These are phyloP conservation scores for Trichonephila clavata DNA, from an alignment of 1,140 invertebrate species.

Conservation along the genomic window DNA sequence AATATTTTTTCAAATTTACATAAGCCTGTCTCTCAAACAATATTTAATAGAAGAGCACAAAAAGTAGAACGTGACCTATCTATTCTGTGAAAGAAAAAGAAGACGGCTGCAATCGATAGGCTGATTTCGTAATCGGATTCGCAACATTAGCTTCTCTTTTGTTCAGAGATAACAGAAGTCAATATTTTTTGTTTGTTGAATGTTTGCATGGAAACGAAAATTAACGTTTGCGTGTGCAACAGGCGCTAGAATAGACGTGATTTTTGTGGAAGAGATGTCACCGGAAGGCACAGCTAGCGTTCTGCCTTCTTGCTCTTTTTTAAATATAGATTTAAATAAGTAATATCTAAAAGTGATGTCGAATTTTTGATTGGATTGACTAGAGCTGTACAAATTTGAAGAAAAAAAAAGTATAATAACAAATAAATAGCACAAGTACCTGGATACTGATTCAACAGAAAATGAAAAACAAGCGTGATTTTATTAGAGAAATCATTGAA, in stretches of 20 bases:
- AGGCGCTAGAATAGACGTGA: background rate
- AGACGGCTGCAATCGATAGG: background rate
- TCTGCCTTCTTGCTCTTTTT: background rate
- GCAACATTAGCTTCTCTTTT: too few relatives aligned
- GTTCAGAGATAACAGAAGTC: constrained; percentile 9
- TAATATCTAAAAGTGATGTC: too few relatives aligned
- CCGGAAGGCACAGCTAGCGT: background rate
- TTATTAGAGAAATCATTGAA: too few relatives aligned
- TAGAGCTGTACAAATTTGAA: too few relatives aligned
- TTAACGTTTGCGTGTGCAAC: constrained; percentile 26
- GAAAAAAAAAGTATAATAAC: too few relatives aligned
- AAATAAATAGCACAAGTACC: too few relatives aligned
- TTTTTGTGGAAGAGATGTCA: background rate
- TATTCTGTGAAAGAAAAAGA: background rate
- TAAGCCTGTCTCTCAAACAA: background rate
- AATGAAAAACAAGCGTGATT: too few relatives aligned
- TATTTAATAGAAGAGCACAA: background rate
- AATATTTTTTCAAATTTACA: too few relatives aligned
- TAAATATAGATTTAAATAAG: too few relatives aligned
- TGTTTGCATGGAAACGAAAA: constrained; percentile 45
- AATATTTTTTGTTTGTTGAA: constrained; percentile 50
- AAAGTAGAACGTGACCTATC: background rate
- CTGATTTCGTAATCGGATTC: background rate
- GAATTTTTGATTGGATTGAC: too few relatives aligned
- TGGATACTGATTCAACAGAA: too few relatives aligned